These are phyloP conservation scores for Cromileptes altivelis DNA, from an alignment of 2,113 vertebrate genomes.

Conservation along the genomic window DNA sequence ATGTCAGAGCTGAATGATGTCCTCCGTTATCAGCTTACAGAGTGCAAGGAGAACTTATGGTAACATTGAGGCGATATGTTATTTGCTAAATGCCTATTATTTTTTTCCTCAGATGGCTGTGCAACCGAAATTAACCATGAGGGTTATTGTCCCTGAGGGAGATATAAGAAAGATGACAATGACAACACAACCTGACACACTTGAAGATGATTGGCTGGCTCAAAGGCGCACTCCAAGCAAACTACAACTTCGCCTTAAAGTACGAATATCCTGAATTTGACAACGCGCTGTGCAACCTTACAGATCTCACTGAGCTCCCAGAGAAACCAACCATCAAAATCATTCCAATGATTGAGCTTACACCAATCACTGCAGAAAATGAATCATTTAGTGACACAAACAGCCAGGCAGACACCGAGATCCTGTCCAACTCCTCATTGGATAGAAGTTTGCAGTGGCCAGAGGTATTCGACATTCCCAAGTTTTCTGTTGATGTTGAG, in stretches of 20 bases:
- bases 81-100: no score
- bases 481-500: conserved; percentile 49
- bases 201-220: no score
- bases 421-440: conserved; percentile 13
- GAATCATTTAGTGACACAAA: conserved; percentile 16
- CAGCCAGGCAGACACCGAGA: conserved; percentile 53
- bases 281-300: background rate
- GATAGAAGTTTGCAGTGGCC: conserved; percentile 7
- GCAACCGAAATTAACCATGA: conserved; percentile 45
- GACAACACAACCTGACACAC: no score
- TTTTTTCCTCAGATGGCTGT: conserved; percentile 23
- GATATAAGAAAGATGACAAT: no score
- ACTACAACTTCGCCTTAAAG: no score
- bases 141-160: conserved; percentile 45
- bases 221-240: no score
- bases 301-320: conserved; percentile 32
- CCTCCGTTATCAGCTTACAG: no score
- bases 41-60: no score
- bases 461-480: conserved; percentile 28
- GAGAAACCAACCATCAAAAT: conserved; percentile 62
- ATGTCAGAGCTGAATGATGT: no score
- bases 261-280: background rate
- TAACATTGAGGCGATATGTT: no score
- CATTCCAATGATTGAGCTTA: conserved; percentile 42
- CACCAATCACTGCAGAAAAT: background rate